These are phyloP conservation scores for Forpus xanthops DNA, from an alignment of 2,797 vertebrate species.

Conservation along the genomic window DNA sequence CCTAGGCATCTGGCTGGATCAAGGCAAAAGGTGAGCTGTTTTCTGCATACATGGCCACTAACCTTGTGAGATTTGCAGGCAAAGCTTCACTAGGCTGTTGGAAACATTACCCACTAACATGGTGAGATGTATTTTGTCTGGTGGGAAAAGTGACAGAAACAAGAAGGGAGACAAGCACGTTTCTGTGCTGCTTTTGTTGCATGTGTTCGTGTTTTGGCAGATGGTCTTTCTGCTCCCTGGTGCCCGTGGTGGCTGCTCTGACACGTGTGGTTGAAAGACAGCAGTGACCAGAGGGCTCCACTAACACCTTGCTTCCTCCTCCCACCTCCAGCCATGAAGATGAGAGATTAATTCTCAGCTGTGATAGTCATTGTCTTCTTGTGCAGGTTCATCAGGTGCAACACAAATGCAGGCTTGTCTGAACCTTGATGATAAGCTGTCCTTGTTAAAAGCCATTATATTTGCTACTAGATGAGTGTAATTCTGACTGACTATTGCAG, in stretches of 20 bases:
- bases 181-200: not conserved
- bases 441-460: constrained; percentile 67
- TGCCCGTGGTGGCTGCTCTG: not conserved
- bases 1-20: not conserved
- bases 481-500: constrained; percentile 59
- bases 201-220: not conserved
- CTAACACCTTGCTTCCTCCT: not conserved
- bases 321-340: not conserved
- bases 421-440: constrained; percentile 73
- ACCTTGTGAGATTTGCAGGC: not conserved
- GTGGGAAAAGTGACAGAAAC: not conserved
- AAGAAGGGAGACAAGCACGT: not conserved
- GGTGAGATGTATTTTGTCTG: not conserved
- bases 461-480: constrained; percentile 42
- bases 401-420: constrained; percentile 44
- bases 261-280: not conserved
- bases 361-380: not conserved
- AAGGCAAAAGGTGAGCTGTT: not conserved
- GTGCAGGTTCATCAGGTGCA: constrained; percentile 55
- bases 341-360: constrained; percentile 10
- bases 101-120: not conserved
- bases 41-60: not conserved
- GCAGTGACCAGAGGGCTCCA: not conserved
- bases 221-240: not conserved
- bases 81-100: not conserved